These are phyloP conservation scores for Orcinus orca DNA, from an alignment of 2,113 vertebrate genomes.

Conservation along the genomic window DNA sequence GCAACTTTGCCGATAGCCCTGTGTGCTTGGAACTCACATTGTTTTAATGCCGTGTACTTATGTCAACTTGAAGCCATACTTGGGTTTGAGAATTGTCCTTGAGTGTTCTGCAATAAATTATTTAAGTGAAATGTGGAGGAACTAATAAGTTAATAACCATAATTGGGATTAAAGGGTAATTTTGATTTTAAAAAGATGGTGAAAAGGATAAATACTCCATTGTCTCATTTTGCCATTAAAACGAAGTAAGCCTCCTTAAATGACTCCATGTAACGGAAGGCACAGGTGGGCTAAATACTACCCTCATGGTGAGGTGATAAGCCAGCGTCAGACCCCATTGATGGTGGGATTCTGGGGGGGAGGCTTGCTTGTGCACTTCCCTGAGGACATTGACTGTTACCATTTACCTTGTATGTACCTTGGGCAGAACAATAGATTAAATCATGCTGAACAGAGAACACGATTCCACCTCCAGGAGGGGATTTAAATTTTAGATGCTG, in stretches of 20 bases:
- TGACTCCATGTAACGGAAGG: neutral
- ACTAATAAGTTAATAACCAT: slow-evolving; percentile 74
- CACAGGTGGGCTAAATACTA: neutral
- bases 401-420: neutral
- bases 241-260: slow-evolving; percentile 16
- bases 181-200: slow-evolving; percentile 67
- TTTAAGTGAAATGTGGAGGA: slow-evolving; percentile 59
- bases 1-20: neutral
- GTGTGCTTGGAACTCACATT: neutral
- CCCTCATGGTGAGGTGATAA: neutral
- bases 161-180: slow-evolving; percentile 71
- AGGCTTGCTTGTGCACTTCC: neutral
- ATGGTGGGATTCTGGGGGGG: neutral
- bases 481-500: neutral
- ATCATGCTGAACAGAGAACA: neutral
- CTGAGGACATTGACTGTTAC: neutral
- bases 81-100: slow-evolving; percentile 51
- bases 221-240: slow-evolving; percentile 49
- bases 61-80: slow-evolving; percentile 36
- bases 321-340: neutral
- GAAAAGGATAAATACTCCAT: slow-evolving; percentile 64
- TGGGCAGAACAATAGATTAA: neutral
- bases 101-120: slow-evolving; percentile 61
- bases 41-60: neutral
- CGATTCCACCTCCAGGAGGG: neutral